Percentiles rank a stretch among this genome's conserved stretches.
phyloP scores from a whole-genome alignment of 2,888 invertebrate genomes.

The Melinopterus prodromus region DNA sequence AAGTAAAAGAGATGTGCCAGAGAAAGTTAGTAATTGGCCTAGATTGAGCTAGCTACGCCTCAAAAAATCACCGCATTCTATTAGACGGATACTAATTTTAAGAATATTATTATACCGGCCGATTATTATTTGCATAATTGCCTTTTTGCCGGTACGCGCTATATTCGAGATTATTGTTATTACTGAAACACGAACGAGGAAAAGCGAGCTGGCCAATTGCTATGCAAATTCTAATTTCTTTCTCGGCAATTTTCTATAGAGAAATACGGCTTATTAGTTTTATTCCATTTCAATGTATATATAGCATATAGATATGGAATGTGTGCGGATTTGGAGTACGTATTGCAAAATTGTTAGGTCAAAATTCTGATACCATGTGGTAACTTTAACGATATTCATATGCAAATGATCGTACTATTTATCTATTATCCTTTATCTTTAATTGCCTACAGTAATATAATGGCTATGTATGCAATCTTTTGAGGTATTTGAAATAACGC shows the following conservation, averaged over 20 bases:
- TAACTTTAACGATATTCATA: too few species aligned
- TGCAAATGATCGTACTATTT: too few species aligned
- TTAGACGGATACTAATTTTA: not conserved
- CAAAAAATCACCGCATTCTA: not conserved
- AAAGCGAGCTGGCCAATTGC: not conserved
- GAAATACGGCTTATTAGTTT: not conserved
- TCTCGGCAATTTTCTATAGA: not conserved
- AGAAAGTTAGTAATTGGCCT: conserved; percentile 4
- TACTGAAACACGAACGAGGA: not conserved
- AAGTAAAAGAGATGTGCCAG: not conserved
- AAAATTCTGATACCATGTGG: too few species aligned
- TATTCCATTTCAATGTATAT: not conserved
- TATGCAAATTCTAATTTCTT: not conserved
- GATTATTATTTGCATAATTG: not conserved
- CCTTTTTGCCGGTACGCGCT: not conserved
- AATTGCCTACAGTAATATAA: too few species aligned
- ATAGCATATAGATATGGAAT: not conserved
- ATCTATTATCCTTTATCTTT: too few species aligned
- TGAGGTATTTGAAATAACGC: too few species aligned
- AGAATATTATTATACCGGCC: not conserved
- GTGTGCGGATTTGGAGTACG: too few species aligned
- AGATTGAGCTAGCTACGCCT: not conserved
- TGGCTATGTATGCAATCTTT: too few species aligned
- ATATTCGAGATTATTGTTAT: not conserved
- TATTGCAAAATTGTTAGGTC: too few species aligned